phyloP scores from a whole-genome alignment of 2,113 vertebrate species.

The Sialia sialis region DNA sequence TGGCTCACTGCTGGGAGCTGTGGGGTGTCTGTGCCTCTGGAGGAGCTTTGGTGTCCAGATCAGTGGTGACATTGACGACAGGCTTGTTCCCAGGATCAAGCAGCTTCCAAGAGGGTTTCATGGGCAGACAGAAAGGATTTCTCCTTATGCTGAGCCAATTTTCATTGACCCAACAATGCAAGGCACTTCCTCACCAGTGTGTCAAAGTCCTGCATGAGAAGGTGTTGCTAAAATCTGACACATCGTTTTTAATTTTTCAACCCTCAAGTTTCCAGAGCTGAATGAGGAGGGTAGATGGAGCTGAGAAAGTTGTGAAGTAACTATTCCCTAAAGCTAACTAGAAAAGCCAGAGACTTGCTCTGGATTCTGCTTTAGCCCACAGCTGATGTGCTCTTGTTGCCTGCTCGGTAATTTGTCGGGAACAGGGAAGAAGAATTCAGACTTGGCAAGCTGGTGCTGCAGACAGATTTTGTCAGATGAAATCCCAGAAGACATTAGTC shows the following conservation, averaged over 20 bases:
- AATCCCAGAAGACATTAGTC: conserved; percentile 38
- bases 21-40: fast-evolving
- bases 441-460: conserved; percentile 51
- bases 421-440: conserved; percentile 12
- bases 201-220: not conserved
- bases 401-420: not conserved
- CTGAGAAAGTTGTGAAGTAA: not conserved
- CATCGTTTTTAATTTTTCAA: not conserved
- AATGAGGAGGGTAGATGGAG: not conserved
- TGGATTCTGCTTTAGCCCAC: not conserved
- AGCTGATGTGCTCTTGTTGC: not conserved
- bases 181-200: not conserved
- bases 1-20: not conserved
- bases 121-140: not conserved
- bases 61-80: not conserved
- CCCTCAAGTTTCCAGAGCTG: not conserved
- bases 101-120: not conserved
- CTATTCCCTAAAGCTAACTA: not conserved
- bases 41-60: not conserved
- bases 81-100: not conserved
- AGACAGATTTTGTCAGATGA: conserved; percentile 56
- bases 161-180: not conserved
- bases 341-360: not conserved
- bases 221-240: not conserved
- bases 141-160: not conserved